phyloP scores from a whole-genome alignment of 2,888 invertebrate species.

The Nomada ruficornis region DNA sequence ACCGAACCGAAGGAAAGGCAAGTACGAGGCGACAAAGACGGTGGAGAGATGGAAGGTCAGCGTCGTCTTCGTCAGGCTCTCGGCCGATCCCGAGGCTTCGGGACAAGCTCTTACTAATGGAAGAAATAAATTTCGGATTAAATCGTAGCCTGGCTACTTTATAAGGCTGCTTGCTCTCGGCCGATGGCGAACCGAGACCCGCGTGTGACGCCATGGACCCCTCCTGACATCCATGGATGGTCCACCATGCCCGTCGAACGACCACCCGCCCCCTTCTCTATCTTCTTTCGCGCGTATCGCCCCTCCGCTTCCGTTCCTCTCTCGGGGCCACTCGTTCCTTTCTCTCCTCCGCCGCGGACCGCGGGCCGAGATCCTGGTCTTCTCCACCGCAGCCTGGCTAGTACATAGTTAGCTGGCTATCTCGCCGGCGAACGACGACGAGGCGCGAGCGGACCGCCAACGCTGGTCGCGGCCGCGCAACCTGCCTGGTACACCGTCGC shows the following conservation, averaged over 20 bases:
- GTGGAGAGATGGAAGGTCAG: conserved; percentile 66
- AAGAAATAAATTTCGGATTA: conserved; percentile 84
- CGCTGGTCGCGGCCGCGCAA: background rate
- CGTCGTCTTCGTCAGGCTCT: conserved; percentile 81
- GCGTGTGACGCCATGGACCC: conserved; percentile 76
- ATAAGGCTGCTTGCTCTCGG: conserved; percentile 81
- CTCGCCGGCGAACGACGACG: background rate
- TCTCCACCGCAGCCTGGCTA: background rate
- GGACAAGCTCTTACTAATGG: conserved; percentile 85
- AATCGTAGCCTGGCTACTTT: conserved; percentile 84
- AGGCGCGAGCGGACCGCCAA: background rate
- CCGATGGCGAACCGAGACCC: conserved; percentile 73
- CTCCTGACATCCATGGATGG: conserved; percentile 75
- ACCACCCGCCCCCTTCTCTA: conserved; percentile 60
- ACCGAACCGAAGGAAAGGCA: conserved; percentile 56
- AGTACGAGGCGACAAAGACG: conserved; percentile 64
- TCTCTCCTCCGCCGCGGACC: conserved; percentile 9
- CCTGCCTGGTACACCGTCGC: background rate
- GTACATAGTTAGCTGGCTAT: background rate
- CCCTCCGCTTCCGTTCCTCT: conserved; percentile 22
- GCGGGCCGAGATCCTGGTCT: conserved; percentile 15
- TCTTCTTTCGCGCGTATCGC: conserved; percentile 21
- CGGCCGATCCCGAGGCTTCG: conserved; percentile 80
- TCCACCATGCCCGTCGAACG: conserved; percentile 69
- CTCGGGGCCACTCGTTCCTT: background rate